Conservation (phyloP, 2,797 vertebrate genomes). For the Arvicola amphibius region DNA sequence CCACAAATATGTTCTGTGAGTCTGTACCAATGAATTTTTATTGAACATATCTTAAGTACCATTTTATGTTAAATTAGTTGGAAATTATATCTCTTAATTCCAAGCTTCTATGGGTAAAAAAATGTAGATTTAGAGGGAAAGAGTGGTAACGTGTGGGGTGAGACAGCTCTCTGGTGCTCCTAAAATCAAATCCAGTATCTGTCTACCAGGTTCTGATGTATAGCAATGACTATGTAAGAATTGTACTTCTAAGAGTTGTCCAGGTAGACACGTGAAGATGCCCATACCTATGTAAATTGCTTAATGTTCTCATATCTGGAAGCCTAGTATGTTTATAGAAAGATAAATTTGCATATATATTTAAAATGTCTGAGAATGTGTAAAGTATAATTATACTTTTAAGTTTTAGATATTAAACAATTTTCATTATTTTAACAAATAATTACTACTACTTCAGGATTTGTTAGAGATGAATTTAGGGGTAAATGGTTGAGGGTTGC, state of each 20-base stretch:
- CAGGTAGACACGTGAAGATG: background rate
- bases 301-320: conserved; percentile 4
- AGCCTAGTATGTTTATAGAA: background rate
- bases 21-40: background rate
- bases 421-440: background rate
- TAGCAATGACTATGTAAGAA: background rate
- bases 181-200: background rate
- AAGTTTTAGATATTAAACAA: conserved; percentile 13
- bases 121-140: background rate
- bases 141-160: background rate
- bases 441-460: background rate
- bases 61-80: background rate
- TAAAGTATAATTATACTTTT: background rate
- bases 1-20: background rate
- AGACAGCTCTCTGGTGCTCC: background rate
- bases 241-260: background rate
- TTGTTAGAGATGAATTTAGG: conserved; percentile 32
- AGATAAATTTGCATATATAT: background rate
- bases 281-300: background rate
- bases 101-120: background rate
- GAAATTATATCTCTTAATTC: background rate
- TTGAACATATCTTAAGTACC: background rate
- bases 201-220: background rate
- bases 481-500: background rate
- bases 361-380: background rate